Percentiles rank a stretch among this genome's conserved stretches.
Evolutionary conservation across 30 jellyfish, hydroid and myxozoan species (phyloP).

Genomic region (Pelagia noctiluca): DNA sequence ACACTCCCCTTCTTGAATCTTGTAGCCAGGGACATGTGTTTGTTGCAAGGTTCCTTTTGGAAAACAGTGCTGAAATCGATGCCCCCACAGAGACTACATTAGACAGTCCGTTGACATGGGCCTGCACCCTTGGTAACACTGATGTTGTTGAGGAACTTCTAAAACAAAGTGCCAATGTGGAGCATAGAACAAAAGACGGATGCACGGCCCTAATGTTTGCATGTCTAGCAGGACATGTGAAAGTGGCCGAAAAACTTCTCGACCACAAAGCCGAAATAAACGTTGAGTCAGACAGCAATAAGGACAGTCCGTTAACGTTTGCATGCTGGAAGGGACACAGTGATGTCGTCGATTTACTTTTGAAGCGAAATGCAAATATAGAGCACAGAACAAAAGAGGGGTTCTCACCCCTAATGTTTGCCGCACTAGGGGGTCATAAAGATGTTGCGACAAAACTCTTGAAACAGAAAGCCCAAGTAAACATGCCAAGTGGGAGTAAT

Average conservation of each 20-base stretch:
- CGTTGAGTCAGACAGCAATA: slow-evolving; percentile 96
- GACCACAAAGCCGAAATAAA: slow-evolving; percentile 87
- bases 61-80: slow-evolving; percentile 94
- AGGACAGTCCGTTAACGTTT: slow-evolving; percentile 96
- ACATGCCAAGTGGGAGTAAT: slow-evolving; percentile 95
- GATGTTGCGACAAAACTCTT: slow-evolving; percentile 93
- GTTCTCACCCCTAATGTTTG: slow-evolving; percentile 98
- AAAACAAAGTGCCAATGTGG: slow-evolving; percentile 90
- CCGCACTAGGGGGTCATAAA: slow-evolving; percentile 98
- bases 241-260: slow-evolving; percentile 87
- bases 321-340: slow-evolving; percentile 98
- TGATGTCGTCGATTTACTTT: slow-evolving; percentile 87
- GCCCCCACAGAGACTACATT: slow-evolving; percentile 98
- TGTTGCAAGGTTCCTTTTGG: slow-evolving; percentile 93
- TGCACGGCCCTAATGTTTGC: slow-evolving; percentile 99
- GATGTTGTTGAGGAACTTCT: slow-evolving; percentile 85
- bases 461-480: slow-evolving; percentile 84
- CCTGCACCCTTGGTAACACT: slow-evolving; percentile 96
- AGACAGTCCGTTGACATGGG: slow-evolving; percentile 99
- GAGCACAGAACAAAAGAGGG: slow-evolving; percentile 98
- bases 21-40: slow-evolving; percentile 99
- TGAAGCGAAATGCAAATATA: slow-evolving; percentile 83
- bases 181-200: slow-evolving; percentile 98
- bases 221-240: slow-evolving; percentile 86
- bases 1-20: slow-evolving; percentile 97